Conservation (phyloP, 2,888 invertebrate species). For the Eilema griseolum region DNA sequence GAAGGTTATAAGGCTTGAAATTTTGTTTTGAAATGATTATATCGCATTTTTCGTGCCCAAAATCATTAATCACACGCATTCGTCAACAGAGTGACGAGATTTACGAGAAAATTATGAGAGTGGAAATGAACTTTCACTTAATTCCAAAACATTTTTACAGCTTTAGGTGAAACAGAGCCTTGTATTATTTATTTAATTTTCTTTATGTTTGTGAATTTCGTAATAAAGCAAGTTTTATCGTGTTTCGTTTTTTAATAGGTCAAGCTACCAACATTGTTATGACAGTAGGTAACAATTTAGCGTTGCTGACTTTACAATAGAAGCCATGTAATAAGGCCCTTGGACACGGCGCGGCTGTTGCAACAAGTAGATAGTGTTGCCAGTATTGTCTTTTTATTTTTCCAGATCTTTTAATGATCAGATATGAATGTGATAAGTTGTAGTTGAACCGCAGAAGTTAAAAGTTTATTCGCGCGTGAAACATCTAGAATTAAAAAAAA, state of each 20-base stretch:
- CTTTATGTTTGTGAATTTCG: slow-evolving; percentile 4
- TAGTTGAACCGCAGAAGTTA: too few relatives aligned
- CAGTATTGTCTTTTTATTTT: too few relatives aligned
- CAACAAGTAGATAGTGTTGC: too few relatives aligned
- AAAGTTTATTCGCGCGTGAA: too few relatives aligned
- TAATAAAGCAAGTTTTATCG: not conserved
- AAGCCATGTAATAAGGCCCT: too few relatives aligned
- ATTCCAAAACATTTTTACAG: slow-evolving; percentile 19
- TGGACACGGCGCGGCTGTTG: too few relatives aligned
- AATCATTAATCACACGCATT: slow-evolving; percentile 43
- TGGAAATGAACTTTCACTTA: slow-evolving; percentile 34
- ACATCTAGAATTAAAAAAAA: too few relatives aligned
- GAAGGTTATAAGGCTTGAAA: slow-evolving; percentile 6
- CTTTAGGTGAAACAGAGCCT: not conserved
- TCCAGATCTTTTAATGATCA: too few relatives aligned
- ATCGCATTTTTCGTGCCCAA: slow-evolving; percentile 22
- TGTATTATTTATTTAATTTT: slow-evolving; percentile 5
- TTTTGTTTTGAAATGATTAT: slow-evolving; percentile 16
- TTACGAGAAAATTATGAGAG: slow-evolving; percentile 43
- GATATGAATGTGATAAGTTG: too few relatives aligned
- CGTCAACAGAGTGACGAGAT: slow-evolving; percentile 41
- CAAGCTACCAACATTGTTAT: too few relatives aligned
- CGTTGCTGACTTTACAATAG: too few relatives aligned
- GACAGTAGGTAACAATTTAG: too few relatives aligned
- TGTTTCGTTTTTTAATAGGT: not conserved